Evolutionary conservation across 2,113 vertebrate species (phyloP).

Genomic region (Spea bombifrons): DNA sequence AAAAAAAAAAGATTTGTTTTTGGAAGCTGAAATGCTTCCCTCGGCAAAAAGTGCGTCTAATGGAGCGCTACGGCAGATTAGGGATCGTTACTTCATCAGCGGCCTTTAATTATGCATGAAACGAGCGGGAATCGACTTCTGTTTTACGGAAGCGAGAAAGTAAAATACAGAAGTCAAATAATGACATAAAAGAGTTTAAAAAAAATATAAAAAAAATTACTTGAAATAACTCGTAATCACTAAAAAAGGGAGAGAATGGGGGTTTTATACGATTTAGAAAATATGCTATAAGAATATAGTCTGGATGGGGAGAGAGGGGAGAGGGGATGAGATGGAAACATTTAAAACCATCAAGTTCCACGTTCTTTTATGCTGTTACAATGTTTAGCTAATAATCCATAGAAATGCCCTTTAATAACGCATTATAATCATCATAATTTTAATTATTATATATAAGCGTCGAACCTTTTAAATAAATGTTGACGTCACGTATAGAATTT

Average conservation of each 20-base stretch:
- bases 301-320: neutral
- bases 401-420: no score
- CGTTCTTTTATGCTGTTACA: neutral
- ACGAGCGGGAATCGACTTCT: neutral
- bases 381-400: no score
- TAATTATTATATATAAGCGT: no score
- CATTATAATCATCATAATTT: no score
- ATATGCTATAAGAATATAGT: no score
- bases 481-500: no score
- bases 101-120: constrained; percentile 33
- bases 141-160: no score
- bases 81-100: constrained; percentile 17
- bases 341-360: neutral
- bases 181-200: no score
- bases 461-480: no score
- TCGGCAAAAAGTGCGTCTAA: neutral
- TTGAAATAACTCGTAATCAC: neutral
- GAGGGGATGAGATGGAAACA: no score
- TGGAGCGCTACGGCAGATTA: constrained; percentile 20
- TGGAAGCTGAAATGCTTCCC: neutral
- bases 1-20: constrained; percentile 9
- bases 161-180: no score
- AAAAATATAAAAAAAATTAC: no score
- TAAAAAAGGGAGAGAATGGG: neutral
- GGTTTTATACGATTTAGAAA: neutral